Evolutionary conservation across 53 echinoderm and acorn worm species (phyloP), one percentile per base, ranked within the genome.

Genomic region (Mesocentrotus franciscanus): DNA sequence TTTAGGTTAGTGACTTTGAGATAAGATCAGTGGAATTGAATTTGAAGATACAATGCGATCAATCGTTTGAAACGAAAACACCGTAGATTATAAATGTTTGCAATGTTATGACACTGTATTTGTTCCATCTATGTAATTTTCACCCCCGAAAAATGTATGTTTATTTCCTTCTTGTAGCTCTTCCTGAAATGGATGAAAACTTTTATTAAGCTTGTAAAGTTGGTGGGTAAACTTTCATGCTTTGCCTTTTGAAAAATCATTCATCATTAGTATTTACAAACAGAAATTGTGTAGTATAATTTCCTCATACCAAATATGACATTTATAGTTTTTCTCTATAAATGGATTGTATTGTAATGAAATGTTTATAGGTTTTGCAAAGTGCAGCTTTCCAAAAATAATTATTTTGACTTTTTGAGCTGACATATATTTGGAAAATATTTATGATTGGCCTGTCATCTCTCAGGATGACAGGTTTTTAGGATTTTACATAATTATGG

Each of bases 1-100:
- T n/a, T 14, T 57, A 27, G 87, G 87, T 87, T 87, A 58, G 56
- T 87, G 87, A 87, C 87, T 56, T 58, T 58, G 58, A 87, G 87
- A 87, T 87, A 87, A 87, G 57, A 87, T 87, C 57, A 87, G 57
- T 87, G 13, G 10, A 87, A 87, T 42, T 22, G 57, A 87, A 4
- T 57, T 27, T 27, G 14, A 87, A 57, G 87, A 29, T 20, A 55
- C 35, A 81, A 55, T 85, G 49, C 56, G 10, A n/a, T 59, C 57
- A 39, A 81, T 39, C 20, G 4, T 81, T 81, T 81, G 36, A 20
- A 58, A 87, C 8, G 13, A 29, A 87, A n/a, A 9, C 27, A 58
- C 9, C 56, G 56, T 56, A 24, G 26, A 55, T 56, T 29, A n/a
- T 75, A 75, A 27, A 75, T 75, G 75, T 75, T 75, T 30, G 10